Conservation (phyloP, 2,888 invertebrate genomes). For the Drosophila neonasuta region DNA sequence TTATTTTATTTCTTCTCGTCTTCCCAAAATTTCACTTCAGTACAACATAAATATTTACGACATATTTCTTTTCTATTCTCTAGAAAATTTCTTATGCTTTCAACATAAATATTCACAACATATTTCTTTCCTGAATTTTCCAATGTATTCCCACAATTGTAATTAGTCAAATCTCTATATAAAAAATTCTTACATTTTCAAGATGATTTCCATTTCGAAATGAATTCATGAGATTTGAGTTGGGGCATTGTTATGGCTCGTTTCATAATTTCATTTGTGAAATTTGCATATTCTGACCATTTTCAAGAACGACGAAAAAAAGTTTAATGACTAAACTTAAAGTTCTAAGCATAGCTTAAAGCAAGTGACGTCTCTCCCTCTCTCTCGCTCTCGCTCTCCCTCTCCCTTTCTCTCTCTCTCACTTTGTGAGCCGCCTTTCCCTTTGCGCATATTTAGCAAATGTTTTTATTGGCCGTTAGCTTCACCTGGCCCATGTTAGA, state of each 20-base stretch:
- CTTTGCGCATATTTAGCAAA: conserved; percentile 58
- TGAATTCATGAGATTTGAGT: conserved; percentile 17
- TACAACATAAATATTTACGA: no score
- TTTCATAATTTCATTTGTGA: conserved; percentile 47
- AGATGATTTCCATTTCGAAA: conserved; percentile 3
- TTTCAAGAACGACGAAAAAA: conserved; percentile 20
- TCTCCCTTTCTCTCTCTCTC: neutral
- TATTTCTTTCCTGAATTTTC: neutral
- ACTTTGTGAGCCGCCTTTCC: conserved; percentile 6
- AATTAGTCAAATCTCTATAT: conserved; percentile 18
- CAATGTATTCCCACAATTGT: neutral
- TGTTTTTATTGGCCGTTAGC: conserved; percentile 77
- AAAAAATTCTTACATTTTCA: conserved; percentile 18
- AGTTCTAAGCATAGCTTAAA: conserved; percentile 50
- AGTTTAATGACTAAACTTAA: conserved; percentile 63
- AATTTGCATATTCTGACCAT: conserved; percentile 55
- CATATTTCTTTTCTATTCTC: neutral
- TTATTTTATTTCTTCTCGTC: no score
- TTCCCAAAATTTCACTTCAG: no score
- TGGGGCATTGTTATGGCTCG: conserved; percentile 28
- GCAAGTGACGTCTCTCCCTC: conserved; percentile 14
- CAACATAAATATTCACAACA: no score
- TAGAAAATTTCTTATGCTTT: no score
- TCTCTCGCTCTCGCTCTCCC: no score
- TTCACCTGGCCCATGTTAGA: conserved; percentile 63